phyloP scores from a whole-genome alignment of 2,797 vertebrate species.

The Cetoscarus ocellatus region DNA sequence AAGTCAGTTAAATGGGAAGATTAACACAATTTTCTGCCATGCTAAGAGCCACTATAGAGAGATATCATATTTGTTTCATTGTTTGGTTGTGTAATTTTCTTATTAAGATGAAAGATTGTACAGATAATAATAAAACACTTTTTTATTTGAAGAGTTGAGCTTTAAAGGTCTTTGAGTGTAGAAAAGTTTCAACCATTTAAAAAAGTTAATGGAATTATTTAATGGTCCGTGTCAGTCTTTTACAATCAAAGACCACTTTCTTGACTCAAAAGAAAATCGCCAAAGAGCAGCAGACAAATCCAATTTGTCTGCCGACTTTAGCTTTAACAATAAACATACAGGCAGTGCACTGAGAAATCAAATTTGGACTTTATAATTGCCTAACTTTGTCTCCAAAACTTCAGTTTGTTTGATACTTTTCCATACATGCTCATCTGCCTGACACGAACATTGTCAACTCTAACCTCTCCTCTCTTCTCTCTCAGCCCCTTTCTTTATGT shows the following conservation, averaged over 20 bases:
- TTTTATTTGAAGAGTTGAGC: background rate
- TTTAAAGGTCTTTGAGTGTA: background rate
- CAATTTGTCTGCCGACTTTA: background rate
- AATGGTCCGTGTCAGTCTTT: background rate
- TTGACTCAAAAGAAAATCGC: background rate
- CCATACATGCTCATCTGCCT: no score
- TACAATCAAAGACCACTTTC: background rate
- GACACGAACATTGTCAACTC: no score
- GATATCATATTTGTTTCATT: background rate
- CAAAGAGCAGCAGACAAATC: background rate
- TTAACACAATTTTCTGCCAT: background rate
- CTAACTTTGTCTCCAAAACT: conserved; percentile 7
- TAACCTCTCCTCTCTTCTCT: no score
- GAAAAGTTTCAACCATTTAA: background rate
- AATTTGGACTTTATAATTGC: conserved; percentile 35
- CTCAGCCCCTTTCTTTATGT: background rate
- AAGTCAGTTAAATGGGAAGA: background rate
- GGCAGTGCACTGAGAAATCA: background rate
- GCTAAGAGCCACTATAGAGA: background rate
- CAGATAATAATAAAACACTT: no score
- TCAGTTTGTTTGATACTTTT: no score
- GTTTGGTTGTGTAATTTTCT: background rate
- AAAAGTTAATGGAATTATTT: background rate
- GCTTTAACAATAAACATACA: conserved; percentile 8
- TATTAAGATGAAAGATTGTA: background rate